Base-by-base conservation (phyloP, 2,797 vertebrate species). In the Cottoperca gobio region DNA sequence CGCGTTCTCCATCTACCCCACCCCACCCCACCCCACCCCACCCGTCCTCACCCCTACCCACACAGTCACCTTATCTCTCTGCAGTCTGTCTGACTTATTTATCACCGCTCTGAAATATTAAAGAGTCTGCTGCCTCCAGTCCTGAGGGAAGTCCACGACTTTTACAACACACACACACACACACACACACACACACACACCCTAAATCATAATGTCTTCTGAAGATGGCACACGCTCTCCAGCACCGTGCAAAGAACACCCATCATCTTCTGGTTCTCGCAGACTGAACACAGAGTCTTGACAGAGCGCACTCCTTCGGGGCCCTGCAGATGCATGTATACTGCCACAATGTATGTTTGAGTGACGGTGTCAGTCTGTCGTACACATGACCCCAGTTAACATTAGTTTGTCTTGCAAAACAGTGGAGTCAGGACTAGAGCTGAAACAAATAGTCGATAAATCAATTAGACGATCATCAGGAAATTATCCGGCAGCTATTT, bases 71-170 rank as follows among this genome's bases (percentile, higher is more conserved):
- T 91, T 92, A 93, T 92, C 91, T 90, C 91, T 88, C 86, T 86
- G 89, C 89, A 91, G 88, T 89, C 91, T 87, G 88, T 86, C 91
- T 91, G 91, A 91, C 86, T 94, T 92, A 91, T 93, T 93, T 93
- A 92, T 92, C 89, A 86, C 83, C 68, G 73, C 84, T 86, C 77
- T 94, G 88, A 93, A 94, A 94, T 93, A 94, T 93, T 93, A 88
- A 94, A 90, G 77, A 90, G 89, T 87, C 85, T 86, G 77, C 85
- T 83, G 85, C 89, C 81, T 90, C 63, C 77, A 42, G 73, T 88
- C 87, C 89, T 75, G 73, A 85, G 78, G 80, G 76, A 63, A 88
- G 90, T 79, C 82, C 76, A 74, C 24, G 12, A 81, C 76, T 84
- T 87, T 87, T 84, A 73, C 46, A 78, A 62, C 68, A 71, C 69